A percentile compares a stretch with the other conserved stretches of the same genome.
Evolutionary conservation across 2,888 invertebrate species (phyloP).

Genomic region (Geophilus truncorum): DNA sequence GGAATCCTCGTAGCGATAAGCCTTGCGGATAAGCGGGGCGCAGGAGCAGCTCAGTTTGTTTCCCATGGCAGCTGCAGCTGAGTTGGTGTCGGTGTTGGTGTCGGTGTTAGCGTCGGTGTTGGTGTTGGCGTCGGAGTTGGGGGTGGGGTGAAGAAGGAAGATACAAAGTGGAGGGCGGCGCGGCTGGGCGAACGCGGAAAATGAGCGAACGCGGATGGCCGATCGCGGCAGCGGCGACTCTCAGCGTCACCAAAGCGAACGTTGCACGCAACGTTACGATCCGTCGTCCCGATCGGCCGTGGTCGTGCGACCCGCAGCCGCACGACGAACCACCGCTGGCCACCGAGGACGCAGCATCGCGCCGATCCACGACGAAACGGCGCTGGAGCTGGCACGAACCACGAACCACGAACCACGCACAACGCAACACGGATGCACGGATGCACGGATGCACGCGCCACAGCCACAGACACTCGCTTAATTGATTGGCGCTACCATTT

Average conservation of each 20-base stretch:
- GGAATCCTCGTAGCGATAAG: slow-evolving; percentile 89
- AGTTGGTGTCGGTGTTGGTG: too few relatives aligned
- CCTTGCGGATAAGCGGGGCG: slow-evolving; percentile 92
- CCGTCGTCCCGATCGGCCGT: not conserved
- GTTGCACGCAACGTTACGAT: not conserved
- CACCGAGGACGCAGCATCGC: not conserved
- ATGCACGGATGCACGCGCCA: not conserved
- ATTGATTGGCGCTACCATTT: slow-evolving; percentile 30
- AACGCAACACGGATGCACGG: not conserved
- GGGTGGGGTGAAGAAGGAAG: too few relatives aligned
- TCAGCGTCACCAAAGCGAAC: slow-evolving; percentile 6
- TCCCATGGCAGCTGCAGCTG: slow-evolving; percentile 62
- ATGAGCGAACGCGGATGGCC: too few relatives aligned
- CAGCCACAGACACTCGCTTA: slow-evolving; percentile 10
- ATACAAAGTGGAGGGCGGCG: slow-evolving; percentile 28
- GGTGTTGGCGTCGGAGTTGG: too few relatives aligned
- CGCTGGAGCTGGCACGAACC: not conserved
- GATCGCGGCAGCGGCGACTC: slow-evolving; percentile 19
- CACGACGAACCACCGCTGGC: not conserved
- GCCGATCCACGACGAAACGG: not conserved
- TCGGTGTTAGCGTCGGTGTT: too few relatives aligned
- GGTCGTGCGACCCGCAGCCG: not conserved
- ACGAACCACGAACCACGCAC: not conserved
- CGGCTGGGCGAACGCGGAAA: not conserved
- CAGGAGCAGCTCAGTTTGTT: slow-evolving; percentile 96